These are phyloP conservation scores for Cyprinodon brontotheroides DNA, from an alignment of 2,113 vertebrate species.

Conservation along the genomic window DNA sequence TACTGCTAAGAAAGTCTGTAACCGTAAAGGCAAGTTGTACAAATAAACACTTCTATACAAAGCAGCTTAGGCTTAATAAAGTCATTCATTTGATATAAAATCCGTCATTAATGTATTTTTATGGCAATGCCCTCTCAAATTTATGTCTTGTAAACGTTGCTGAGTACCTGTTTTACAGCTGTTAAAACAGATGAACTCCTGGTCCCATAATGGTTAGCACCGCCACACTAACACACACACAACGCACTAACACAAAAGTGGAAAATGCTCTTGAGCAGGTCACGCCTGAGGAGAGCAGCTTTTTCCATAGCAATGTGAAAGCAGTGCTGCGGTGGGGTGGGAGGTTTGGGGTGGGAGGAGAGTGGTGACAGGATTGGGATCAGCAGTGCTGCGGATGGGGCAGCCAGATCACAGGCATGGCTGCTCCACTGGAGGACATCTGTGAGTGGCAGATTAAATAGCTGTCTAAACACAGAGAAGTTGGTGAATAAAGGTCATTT, in stretches of 20 bases:
- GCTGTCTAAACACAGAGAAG: conserved; percentile 68
- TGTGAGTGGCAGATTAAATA: conserved; percentile 76
- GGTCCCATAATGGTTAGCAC: conserved; percentile 30
- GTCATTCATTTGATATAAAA: not conserved
- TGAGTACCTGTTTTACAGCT: conserved; percentile 16
- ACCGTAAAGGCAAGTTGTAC: not conserved
- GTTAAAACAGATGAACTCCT: conserved; percentile 29
- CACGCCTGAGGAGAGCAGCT: conserved; percentile 69
- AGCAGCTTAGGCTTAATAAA: not conserved
- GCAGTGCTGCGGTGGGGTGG: conserved; percentile 44
- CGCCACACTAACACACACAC: conserved; percentile 18
- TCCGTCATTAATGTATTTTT: not conserved
- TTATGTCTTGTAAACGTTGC: not conserved
- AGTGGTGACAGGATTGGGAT: conserved; percentile 76
- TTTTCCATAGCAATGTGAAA: conserved; percentile 74
- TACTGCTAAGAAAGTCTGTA: not conserved
- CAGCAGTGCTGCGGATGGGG: conserved; percentile 58
- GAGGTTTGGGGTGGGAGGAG: conserved; percentile 57
- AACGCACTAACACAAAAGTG: conserved; percentile 64
- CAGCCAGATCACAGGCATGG: conserved; percentile 72
- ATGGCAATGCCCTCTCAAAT: not conserved
- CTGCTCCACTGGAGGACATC: conserved; percentile 66
- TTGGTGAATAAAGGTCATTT: conserved; percentile 69
- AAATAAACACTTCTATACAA: not conserved
- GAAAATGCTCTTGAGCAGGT: conserved; percentile 78